Percentiles rank a stretch among this genome's conserved stretches.
These are phyloP conservation scores for Suricata suricatta DNA, from an alignment of 2,113 vertebrate species.

Conservation along the genomic window DNA sequence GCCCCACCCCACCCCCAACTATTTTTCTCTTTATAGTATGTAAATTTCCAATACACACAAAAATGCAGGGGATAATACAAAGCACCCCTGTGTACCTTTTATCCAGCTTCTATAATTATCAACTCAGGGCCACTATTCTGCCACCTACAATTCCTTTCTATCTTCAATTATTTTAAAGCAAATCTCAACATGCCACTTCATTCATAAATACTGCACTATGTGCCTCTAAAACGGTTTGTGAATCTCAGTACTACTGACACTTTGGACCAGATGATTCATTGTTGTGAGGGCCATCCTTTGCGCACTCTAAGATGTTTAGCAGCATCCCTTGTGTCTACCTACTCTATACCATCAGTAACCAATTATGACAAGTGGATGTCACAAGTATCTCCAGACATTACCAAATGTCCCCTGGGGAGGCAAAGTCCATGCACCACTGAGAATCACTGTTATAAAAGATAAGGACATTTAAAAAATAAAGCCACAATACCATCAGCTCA, in stretches of 20 bases:
- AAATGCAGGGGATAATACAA: not conserved
- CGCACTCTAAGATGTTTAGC: not conserved
- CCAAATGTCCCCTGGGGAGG: not conserved
- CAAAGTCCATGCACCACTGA: not conserved
- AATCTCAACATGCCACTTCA: not conserved
- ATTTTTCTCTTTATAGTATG: constrained; percentile 4
- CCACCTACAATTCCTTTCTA: constrained; percentile 6
- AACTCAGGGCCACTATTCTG: not conserved
- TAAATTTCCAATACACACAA: constrained; percentile 24
- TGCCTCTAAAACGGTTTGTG: not conserved
- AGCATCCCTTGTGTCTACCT: not conserved
- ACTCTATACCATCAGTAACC: not conserved
- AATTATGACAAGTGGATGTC: not conserved
- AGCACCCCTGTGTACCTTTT: not conserved
- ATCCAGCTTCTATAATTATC: constrained; percentile 1
- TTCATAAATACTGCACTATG: constrained; percentile 29
- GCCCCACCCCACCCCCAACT: not conserved
- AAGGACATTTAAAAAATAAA: not conserved
- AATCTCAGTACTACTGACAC: not conserved
- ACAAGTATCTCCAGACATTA: constrained; percentile 21
- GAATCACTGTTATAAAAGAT: constrained; percentile 39
- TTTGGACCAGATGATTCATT: not conserved
- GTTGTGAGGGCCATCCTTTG: not conserved
- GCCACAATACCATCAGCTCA: not conserved
- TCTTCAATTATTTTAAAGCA: constrained; percentile 19